phyloP scores from a whole-genome alignment of 2,113 vertebrate species.

The Notiomystis cincta region DNA sequence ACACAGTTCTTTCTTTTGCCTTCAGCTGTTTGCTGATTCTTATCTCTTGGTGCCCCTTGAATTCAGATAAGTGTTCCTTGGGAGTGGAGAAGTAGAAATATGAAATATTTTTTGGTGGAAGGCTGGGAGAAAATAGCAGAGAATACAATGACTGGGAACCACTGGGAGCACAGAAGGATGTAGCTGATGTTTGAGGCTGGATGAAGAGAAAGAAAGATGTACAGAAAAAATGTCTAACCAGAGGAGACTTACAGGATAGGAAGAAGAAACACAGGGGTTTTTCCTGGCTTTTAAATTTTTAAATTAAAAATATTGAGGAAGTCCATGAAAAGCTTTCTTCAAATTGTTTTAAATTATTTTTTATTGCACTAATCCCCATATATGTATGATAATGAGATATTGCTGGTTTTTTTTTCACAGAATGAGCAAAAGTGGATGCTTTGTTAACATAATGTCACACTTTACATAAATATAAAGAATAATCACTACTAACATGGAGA shows the following conservation, averaged over 20 bases:
- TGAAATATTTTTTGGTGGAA: not conserved
- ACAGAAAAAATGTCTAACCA: not conserved
- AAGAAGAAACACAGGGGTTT: not conserved
- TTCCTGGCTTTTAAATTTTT: too few species aligned
- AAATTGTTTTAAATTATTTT: not conserved
- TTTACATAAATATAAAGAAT: not conserved
- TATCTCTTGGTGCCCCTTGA: not conserved
- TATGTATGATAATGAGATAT: not conserved
- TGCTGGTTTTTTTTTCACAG: not conserved
- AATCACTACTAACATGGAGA: not conserved
- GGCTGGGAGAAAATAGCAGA: not conserved
- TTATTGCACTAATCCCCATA: not conserved
- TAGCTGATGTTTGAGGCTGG: not conserved
- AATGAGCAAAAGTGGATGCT: not conserved
- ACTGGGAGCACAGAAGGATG: not conserved
- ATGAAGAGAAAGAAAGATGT: not conserved
- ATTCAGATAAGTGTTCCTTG: not conserved
- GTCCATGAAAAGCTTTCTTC: not conserved
- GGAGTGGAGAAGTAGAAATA: not conserved
- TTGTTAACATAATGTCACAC: not conserved
- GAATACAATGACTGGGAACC: not conserved
- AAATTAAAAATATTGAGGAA: not conserved
- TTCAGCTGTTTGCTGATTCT: not conserved
- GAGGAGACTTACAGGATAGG: not conserved
- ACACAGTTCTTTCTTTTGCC: not conserved